Evolutionary conservation across 2,113 vertebrate genomes (phyloP).

Genomic region (Campylomormyrus numenius): DNA sequence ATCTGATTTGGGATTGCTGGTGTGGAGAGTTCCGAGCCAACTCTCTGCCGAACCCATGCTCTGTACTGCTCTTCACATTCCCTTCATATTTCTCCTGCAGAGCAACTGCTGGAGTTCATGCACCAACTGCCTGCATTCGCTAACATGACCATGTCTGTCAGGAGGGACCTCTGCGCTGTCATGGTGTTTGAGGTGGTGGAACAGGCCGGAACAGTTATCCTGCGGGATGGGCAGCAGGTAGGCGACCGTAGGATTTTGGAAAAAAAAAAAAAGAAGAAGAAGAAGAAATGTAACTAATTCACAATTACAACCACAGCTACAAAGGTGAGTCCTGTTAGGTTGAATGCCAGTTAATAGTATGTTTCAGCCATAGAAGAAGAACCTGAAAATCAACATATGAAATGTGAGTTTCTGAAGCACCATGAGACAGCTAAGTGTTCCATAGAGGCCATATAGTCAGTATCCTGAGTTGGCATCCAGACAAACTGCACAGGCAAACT

Average conservation of each 20-base stretch:
- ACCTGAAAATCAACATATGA: not conserved
- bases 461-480: not conserved
- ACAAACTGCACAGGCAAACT: no score
- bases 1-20: not conserved
- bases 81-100: conserved; percentile 50
- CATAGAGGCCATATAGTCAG: not conserved
- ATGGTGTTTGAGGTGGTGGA: conserved; percentile 96
- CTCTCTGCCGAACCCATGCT: not conserved
- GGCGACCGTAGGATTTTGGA: not conserved
- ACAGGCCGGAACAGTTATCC: conserved; percentile 79
- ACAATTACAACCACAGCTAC: not conserved
- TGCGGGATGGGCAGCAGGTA: conserved; percentile 86
- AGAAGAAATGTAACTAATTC: not conserved
- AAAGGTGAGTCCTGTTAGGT: not conserved
- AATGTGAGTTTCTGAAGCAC: not conserved
- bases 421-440: not conserved
- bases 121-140: conserved; percentile 93
- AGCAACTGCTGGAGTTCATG: conserved; percentile 92
- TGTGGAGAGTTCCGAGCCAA: not conserved
- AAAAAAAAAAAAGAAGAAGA: not conserved
- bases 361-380: not conserved
- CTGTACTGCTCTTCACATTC: not conserved
- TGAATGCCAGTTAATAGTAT: not conserved
- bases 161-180: conserved; percentile 85
- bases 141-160: conserved; percentile 97